Percentiles rank a stretch among this genome's conserved stretches.
Conservation (phyloP, 1,140 invertebrate genomes). For the Nephila pilipes region DNA sequence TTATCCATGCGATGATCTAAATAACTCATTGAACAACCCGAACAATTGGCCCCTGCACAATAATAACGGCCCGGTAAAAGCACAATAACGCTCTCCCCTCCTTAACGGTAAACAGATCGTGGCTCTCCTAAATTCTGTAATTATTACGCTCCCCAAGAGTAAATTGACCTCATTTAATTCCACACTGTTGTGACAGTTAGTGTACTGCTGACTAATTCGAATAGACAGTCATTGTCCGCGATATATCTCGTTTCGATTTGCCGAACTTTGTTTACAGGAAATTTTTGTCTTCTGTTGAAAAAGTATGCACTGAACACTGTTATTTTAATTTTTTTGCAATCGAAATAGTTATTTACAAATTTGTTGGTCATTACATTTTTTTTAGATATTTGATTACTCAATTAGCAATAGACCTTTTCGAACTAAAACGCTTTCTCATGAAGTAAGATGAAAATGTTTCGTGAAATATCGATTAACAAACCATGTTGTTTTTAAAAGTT, state of each 20-base stretch:
- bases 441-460: too few species aligned
- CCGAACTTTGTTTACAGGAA: conserved; percentile 26
- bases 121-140: conserved; percentile 38
- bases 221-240: conserved; percentile 20
- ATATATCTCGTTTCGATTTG: not conserved
- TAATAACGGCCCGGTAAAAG: conserved; percentile 62
- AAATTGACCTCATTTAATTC: conserved; percentile 70
- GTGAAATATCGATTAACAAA: too few species aligned
- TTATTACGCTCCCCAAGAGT: conserved; percentile 49
- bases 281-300: not conserved
- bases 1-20: conserved; percentile 63
- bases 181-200: conserved; percentile 69
- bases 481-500: too few species aligned
- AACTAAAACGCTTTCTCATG: too few species aligned
- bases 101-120: conserved; percentile 68
- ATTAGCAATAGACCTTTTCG: too few species aligned
- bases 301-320: too few species aligned
- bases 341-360: too few species aligned
- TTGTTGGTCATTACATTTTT: too few species aligned
- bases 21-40: conserved; percentile 58
- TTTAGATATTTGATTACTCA: too few species aligned
- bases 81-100: conserved; percentile 66
- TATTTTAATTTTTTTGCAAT: too few species aligned
- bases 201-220: conserved; percentile 50
- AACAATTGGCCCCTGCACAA: conserved; percentile 38